These are phyloP conservation scores for Armadillidium nasatum DNA, from an alignment of 1,140 invertebrate species.

Conservation along the genomic window DNA sequence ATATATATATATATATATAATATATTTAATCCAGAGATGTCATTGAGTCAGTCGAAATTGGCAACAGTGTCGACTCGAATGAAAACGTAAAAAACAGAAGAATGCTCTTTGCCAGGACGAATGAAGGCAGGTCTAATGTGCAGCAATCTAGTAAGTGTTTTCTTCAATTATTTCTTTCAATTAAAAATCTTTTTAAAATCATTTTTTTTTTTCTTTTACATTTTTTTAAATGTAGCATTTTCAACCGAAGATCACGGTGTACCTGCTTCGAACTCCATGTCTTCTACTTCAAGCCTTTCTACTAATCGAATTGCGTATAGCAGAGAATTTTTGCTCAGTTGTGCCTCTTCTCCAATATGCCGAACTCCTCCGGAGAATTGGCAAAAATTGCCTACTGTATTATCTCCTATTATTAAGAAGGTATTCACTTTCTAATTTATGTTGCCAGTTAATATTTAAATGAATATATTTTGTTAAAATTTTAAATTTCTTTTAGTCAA, in stretches of 20 bases:
- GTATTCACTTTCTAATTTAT: neutral
- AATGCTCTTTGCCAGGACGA: neutral
- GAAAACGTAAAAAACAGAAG: slow-evolving; percentile 4
- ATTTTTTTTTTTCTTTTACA: no score
- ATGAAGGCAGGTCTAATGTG: neutral
- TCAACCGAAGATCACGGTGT: no score
- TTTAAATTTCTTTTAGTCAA: no score
- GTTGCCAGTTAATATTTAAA: no score
- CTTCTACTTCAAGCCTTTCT: slow-evolving; percentile 14
- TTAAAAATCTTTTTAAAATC: no score
- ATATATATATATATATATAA: no score
- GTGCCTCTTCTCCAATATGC: slow-evolving; percentile 32
- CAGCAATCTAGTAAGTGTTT: neutral
- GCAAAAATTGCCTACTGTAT: neutral
- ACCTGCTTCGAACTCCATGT: neutral
- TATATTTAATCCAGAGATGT: neutral
- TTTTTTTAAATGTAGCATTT: no score
- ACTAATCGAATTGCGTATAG: slow-evolving; percentile 26
- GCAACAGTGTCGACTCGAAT: neutral
- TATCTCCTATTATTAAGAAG: neutral
- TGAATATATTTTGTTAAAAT: no score
- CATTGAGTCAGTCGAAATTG: neutral
- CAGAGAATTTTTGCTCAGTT: slow-evolving; percentile 32
- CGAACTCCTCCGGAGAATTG: slow-evolving; percentile 30
- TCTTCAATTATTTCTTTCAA: no score